phyloP scores from a whole-genome alignment of 2,113 vertebrate species.

The Forbesichthys papilliferus region DNA sequence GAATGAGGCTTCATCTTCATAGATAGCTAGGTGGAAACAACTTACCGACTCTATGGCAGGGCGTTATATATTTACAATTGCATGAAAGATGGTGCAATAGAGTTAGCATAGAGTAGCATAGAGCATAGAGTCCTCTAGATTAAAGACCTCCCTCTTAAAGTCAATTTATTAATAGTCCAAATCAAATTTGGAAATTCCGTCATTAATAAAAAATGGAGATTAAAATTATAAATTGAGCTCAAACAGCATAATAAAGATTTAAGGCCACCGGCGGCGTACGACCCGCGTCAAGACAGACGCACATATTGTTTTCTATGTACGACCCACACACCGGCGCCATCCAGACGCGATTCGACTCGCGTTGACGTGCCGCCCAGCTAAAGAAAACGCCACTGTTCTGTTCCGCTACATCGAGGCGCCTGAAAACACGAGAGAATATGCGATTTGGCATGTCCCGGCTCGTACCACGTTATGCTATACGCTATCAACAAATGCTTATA shows the following conservation, averaged over 20 bases:
- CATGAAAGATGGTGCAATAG: slow-evolving; percentile 10
- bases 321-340: too few relatives aligned
- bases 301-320: too few relatives aligned
- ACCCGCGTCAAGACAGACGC: too few relatives aligned
- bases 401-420: too few relatives aligned
- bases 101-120: not conserved
- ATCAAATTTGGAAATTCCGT: not conserved
- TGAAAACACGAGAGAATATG: too few relatives aligned
- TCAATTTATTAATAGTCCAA: slow-evolving; percentile 18
- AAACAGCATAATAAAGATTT: slow-evolving; percentile 10
- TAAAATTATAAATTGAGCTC: not conserved
- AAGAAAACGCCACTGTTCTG: too few relatives aligned
- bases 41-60: slow-evolving; percentile 5
- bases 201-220: slow-evolving; percentile 6
- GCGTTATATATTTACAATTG: slow-evolving; percentile 8
- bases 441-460: too few relatives aligned
- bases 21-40: slow-evolving; percentile 7
- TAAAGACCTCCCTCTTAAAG: slow-evolving; percentile 15
- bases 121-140: slow-evolving; percentile 18
- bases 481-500: too few relatives aligned
- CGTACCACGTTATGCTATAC: too few relatives aligned
- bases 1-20: not conserved
- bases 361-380: too few relatives aligned
- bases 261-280: too few relatives aligned
- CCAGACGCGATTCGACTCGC: too few relatives aligned